A percentile compares a stretch with the other conserved stretches of the same genome.
Conservation (phyloP, 2,888 invertebrate genomes). For the Coleophora flavipennella region DNA sequence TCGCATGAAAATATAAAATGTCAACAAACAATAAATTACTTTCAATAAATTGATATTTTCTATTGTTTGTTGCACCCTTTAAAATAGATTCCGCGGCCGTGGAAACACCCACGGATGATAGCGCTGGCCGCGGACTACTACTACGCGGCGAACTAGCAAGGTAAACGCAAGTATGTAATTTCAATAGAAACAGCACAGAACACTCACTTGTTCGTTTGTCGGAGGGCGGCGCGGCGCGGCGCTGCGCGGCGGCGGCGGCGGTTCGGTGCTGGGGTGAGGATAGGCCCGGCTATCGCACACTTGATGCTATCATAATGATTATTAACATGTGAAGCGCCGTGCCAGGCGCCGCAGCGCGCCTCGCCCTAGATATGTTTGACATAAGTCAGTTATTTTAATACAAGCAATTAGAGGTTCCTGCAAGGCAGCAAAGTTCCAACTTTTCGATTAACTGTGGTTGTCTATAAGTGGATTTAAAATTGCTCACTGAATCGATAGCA, state of each 20-base stretch:
- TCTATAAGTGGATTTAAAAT: slow-evolving; percentile 69
- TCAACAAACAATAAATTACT: too few species aligned
- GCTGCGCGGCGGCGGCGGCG: slow-evolving; percentile 11
- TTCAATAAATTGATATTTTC: too few species aligned
- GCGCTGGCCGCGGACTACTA: slow-evolving; percentile 4
- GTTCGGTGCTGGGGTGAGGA: slow-evolving; percentile 34
- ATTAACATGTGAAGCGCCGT: slow-evolving; percentile 68
- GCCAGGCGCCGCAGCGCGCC: slow-evolving; percentile 55
- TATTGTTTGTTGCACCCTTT: slow-evolving; percentile 21
- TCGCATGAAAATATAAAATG: too few species aligned
- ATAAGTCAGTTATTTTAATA: slow-evolving; percentile 71
- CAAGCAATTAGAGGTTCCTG: slow-evolving; percentile 63
- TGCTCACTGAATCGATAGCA: slow-evolving; percentile 51
- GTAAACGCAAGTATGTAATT: slow-evolving; percentile 30
- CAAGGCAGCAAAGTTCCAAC: slow-evolving; percentile 48
- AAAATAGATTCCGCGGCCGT: slow-evolving; percentile 24
- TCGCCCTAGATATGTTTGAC: slow-evolving; percentile 68
- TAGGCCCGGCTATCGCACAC: slow-evolving; percentile 61
- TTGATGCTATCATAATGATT: slow-evolving; percentile 72
- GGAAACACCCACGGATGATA: slow-evolving; percentile 25
- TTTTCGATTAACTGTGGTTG: slow-evolving; percentile 70
- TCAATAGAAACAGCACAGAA: slow-evolving; percentile 19
- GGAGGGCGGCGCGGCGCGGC: slow-evolving; percentile 9
- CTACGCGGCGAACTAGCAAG: neutral
- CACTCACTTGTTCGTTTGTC: slow-evolving; percentile 18